These are phyloP conservation scores for Bimastos eiseni DNA, from an alignment of 2,888 invertebrate species.

Conservation along the genomic window DNA sequence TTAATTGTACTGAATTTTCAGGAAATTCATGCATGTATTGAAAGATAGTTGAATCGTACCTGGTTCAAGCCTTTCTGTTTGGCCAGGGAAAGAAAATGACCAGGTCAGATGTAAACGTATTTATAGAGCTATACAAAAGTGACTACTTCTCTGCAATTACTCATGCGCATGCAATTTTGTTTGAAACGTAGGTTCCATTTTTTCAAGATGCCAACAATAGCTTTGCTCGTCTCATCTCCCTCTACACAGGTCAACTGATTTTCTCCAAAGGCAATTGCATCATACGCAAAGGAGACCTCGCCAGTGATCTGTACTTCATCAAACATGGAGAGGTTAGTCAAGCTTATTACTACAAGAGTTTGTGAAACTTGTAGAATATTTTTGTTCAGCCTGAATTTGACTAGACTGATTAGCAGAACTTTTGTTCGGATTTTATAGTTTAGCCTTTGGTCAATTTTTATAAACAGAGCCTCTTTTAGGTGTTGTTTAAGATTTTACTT, in stretches of 20 bases:
- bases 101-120: not conserved
- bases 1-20: no score
- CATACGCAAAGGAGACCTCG: constrained; percentile 43
- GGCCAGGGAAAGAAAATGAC: no score
- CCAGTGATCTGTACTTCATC: constrained; percentile 39
- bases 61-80: no score
- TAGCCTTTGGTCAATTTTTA: no score
- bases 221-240: constrained; percentile 39
- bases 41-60: no score
- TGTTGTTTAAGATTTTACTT: no score
- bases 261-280: constrained; percentile 44
- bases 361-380: no score
- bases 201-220: constrained; percentile 37
- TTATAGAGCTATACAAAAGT: not conserved
- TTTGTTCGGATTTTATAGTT: no score
- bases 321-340: constrained; percentile 39
- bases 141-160: not conserved
- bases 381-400: no score
- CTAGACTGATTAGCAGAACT: no score
- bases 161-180: not conserved
- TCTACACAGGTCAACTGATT: constrained; percentile 36
- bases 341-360: not conserved
- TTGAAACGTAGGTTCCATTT: constrained; percentile 38
- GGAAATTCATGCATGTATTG: no score
- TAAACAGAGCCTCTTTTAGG: no score